A percentile compares a stretch with the other conserved stretches of the same genome.
These are phyloP conservation scores for Candidula unifasciata DNA, from an alignment of 2,888 invertebrate species.

Conservation along the genomic window DNA sequence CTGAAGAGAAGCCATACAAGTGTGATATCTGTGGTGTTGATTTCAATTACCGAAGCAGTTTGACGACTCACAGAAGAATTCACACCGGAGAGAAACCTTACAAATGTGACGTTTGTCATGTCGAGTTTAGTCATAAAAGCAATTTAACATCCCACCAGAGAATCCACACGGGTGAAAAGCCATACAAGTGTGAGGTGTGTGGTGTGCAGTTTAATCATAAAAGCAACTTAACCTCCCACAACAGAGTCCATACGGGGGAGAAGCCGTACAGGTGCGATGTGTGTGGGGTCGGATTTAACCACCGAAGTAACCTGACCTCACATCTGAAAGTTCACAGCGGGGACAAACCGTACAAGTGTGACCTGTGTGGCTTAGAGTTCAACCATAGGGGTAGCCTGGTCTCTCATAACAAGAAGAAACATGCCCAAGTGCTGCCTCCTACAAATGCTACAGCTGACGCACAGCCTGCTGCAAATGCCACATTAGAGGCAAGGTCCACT, in stretches of 20 bases:
- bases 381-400: conserved; percentile 11
- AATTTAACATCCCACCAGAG: background rate
- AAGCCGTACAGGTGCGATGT: conserved; percentile 21
- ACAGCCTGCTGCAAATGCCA: background rate
- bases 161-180: conserved; percentile 10
- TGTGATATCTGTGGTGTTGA: conserved; percentile 5
- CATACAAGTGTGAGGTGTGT: conserved; percentile 19
- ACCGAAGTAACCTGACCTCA: conserved; percentile 6
- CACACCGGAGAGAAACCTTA: conserved; percentile 2
- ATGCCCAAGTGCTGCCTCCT: background rate
- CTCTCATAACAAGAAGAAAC: conserved; percentile 10
- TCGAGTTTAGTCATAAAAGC: conserved; percentile 23
- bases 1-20: conserved; percentile 12
- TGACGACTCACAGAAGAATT: conserved; percentile 8
- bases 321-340: conserved; percentile 2
- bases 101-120: conserved; percentile 11
- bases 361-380: background rate
- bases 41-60: background rate
- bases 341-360: conserved; percentile 17
- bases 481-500: background rate
- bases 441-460: background rate
- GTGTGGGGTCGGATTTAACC: conserved; percentile 16
- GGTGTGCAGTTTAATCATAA: background rate
- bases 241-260: conserved; percentile 21
- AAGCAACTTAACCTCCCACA: conserved; percentile 9